These are phyloP conservation scores for Prenolepis imparis DNA, from an alignment of 2,888 invertebrate species.

Conservation along the genomic window DNA sequence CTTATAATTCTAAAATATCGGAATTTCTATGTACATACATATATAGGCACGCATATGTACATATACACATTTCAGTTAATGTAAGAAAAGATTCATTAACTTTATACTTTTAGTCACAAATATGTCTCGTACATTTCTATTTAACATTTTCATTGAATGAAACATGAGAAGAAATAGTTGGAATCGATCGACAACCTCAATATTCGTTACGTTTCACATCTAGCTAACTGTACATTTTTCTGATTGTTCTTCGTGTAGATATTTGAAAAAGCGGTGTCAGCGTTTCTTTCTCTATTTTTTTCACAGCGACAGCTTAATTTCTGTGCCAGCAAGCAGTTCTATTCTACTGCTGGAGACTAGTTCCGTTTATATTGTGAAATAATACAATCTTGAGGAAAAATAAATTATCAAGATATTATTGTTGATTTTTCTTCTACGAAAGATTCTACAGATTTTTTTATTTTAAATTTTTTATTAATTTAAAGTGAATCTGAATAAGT, in stretches of 20 bases:
- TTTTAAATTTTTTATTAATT: not conserved
- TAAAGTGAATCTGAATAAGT: not conserved
- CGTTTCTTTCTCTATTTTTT: not conserved
- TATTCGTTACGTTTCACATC: not conserved
- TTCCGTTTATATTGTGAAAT: not conserved
- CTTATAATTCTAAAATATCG: constrained; percentile 3
- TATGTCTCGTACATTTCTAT: not conserved
- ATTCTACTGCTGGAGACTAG: not conserved
- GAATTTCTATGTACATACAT: not conserved
- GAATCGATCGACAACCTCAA: not conserved
- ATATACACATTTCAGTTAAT: not conserved
- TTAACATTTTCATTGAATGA: constrained; percentile 15
- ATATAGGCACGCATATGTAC: too few species aligned
- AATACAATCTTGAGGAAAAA: not conserved
- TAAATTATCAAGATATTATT: not conserved
- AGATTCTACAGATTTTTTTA: not conserved
- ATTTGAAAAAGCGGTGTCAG: constrained; percentile 1
- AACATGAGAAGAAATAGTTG: not conserved
- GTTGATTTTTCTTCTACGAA: not conserved
- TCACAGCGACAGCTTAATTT: not conserved
- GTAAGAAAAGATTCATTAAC: too few species aligned
- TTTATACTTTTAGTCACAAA: not conserved
- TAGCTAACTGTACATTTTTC: constrained; percentile 4
- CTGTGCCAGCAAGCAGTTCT: not conserved
- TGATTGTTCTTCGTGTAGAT: not conserved